These are phyloP conservation scores for Ophioninae sp. DNA, from an alignment of 2,888 invertebrate genomes.

Conservation along the genomic window DNA sequence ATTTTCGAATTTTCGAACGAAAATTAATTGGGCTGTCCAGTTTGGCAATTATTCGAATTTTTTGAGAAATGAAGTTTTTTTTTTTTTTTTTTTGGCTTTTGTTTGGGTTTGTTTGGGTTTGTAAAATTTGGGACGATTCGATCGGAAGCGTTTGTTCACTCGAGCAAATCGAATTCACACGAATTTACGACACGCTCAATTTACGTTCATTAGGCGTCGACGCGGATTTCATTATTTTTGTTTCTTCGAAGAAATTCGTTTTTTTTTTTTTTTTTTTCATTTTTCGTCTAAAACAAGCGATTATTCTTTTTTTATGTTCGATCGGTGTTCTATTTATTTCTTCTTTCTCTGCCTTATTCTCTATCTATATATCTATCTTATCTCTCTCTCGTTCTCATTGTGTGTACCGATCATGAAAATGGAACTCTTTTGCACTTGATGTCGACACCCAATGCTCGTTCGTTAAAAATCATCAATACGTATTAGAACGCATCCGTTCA, in stretches of 20 bases:
- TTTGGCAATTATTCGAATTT: background rate
- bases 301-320: no score
- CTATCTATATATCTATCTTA: background rate
- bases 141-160: conserved; percentile 28
- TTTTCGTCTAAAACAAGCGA: no score
- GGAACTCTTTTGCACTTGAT: conserved; percentile 25
- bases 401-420: background rate
- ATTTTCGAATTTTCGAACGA: background rate
- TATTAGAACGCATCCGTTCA: background rate
- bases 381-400: background rate
- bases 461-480: background rate
- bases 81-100: background rate
- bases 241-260: background rate
- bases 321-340: background rate
- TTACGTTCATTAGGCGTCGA: background rate
- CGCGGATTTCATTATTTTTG: background rate
- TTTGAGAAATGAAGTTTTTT: background rate
- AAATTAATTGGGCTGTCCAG: background rate
- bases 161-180: background rate
- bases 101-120: background rate
- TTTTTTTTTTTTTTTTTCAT: background rate
- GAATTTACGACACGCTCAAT: background rate
- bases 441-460: conserved; percentile 36
- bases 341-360: background rate
- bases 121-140: background rate